A percentile compares a stretch with the other conserved stretches of the same genome.
Evolutionary conservation across 2,113 vertebrate species (phyloP).

Genomic region (Tympanuchus pallidicinctus): DNA sequence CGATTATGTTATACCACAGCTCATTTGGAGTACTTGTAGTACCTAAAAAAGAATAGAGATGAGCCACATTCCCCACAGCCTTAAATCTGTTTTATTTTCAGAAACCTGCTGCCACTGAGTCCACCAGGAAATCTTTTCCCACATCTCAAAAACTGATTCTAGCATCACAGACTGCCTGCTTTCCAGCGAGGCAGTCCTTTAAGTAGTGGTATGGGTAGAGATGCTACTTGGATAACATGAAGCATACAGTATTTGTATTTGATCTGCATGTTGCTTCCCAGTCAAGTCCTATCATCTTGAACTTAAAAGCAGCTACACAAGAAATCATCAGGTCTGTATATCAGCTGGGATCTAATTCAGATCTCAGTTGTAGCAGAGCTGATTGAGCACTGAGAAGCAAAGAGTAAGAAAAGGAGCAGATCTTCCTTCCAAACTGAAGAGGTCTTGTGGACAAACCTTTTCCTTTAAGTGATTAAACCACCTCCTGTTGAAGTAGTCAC

Average conservation of each 20-base stretch:
- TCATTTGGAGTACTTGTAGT: constrained; percentile 86
- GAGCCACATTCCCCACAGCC: background rate
- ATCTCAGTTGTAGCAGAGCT: background rate
- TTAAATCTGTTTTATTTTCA: background rate
- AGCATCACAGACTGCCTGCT: background rate
- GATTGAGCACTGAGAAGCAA: background rate
- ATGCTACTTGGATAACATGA: background rate
- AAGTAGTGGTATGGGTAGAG: background rate
- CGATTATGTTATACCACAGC: constrained; percentile 90
- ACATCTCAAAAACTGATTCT: background rate
- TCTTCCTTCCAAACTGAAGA: background rate
- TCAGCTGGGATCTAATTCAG: background rate
- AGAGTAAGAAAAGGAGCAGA: background rate
- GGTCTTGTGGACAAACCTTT: background rate
- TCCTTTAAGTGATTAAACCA: background rate
- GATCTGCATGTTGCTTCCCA: background rate
- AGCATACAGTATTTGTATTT: background rate
- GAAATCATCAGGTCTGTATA: background rate
- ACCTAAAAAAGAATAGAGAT: constrained; percentile 71
- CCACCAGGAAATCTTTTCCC: background rate
- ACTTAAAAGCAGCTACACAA: background rate
- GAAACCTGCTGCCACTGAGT: background rate
- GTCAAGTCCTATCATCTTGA: background rate
- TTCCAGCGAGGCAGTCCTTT: background rate
- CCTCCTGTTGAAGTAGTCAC: background rate